phyloP scores from a whole-genome alignment of 2,797 vertebrate genomes.

The Onychomys arenicola region DNA sequence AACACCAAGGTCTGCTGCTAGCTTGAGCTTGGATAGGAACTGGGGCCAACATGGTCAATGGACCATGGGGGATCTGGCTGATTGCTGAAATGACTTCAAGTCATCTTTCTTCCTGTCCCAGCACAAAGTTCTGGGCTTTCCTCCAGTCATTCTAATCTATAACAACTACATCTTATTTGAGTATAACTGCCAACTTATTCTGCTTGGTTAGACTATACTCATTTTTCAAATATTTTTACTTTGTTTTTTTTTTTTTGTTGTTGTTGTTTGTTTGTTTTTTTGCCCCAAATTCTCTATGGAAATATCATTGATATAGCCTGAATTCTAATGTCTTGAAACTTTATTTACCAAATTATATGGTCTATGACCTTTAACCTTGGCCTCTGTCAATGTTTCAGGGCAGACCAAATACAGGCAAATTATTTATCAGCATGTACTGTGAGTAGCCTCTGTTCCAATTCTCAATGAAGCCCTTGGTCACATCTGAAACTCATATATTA shows the following conservation, averaged over 20 bases:
- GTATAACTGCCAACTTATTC: neutral
- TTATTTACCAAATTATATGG: neutral
- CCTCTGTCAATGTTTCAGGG: neutral
- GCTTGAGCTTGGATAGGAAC: neutral
- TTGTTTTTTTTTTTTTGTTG: neutral
- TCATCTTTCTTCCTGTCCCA: neutral
- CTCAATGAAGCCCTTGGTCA: neutral
- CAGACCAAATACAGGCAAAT: neutral
- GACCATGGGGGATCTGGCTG: no score
- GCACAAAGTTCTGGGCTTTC: neutral
- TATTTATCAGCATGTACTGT: neutral
- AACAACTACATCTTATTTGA: neutral
- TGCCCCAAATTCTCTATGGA: neutral
- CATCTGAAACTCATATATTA: neutral
- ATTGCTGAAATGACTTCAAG: neutral
- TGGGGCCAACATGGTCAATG: neutral
- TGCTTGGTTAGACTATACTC: neutral
- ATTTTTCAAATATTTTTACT: neutral
- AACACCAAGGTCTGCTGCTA: neutral
- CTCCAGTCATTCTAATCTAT: neutral
- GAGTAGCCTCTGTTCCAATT: neutral
- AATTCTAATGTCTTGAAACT: neutral
- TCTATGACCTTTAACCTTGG: neutral
- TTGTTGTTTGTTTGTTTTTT: neutral
- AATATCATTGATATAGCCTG: neutral